These are phyloP conservation scores for Cheilosia impressa DNA, from an alignment of 2,888 invertebrate genomes.

Conservation along the genomic window DNA sequence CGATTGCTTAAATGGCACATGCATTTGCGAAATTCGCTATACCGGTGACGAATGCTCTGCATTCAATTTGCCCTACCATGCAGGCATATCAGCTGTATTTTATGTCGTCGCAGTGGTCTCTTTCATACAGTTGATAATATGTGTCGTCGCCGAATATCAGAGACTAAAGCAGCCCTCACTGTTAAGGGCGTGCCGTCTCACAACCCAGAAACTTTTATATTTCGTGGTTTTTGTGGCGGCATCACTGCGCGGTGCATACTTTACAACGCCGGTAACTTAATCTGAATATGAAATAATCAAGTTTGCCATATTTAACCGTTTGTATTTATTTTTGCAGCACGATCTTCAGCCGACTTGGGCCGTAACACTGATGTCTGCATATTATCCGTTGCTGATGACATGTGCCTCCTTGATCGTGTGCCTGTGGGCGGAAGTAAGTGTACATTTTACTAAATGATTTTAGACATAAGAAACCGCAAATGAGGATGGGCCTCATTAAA, in stretches of 20 bases:
- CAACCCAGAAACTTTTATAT: constrained; percentile 95
- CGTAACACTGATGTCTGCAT: constrained; percentile 93
- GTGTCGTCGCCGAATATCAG: constrained; percentile 92
- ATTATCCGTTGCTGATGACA: constrained; percentile 94
- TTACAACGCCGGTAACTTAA: constrained; percentile 92
- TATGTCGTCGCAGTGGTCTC: constrained; percentile 93
- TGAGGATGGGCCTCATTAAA: too few relatives aligned
- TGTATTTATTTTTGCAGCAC: constrained; percentile 85
- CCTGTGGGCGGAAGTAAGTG: constrained; percentile 96
- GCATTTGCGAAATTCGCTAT: constrained; percentile 94
- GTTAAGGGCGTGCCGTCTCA: constrained; percentile 92
- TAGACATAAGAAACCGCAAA: too few relatives aligned
- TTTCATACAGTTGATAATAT: constrained; percentile 92
- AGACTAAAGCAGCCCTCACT: constrained; percentile 93
- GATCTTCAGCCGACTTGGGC: constrained; percentile 94
- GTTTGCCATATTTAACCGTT: constrained; percentile 24
- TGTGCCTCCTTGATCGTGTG: constrained; percentile 96
- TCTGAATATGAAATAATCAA: not conserved
- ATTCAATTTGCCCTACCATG: constrained; percentile 92
- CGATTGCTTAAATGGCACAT: constrained; percentile 95
- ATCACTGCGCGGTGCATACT: constrained; percentile 93
- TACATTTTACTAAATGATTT: not conserved
- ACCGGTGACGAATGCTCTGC: constrained; percentile 93
- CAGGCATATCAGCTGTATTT: constrained; percentile 90
- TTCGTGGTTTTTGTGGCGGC: constrained; percentile 94